Evolutionary conservation across 2,797 vertebrate genomes (phyloP).

Genomic region (Valencia hispanica): DNA sequence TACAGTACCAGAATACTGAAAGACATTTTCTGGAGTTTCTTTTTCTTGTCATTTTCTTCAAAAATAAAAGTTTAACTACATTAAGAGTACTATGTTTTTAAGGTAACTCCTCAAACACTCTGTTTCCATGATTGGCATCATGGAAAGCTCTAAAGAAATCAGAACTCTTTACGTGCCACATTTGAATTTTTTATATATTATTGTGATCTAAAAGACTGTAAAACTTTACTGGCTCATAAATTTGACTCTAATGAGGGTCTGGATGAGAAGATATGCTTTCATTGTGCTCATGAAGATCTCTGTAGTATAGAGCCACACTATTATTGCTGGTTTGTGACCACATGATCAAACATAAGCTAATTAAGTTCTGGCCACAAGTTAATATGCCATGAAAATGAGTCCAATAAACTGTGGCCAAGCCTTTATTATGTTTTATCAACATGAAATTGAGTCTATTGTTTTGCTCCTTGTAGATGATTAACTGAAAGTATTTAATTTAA

Average conservation of each 20-base stretch:
- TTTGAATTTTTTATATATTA: neutral
- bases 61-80: neutral
- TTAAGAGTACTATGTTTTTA: neutral
- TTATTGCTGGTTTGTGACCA: neutral
- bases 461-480: neutral
- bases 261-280: neutral
- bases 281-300: neutral
- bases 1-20: neutral
- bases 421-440: neutral
- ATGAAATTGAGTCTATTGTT: neutral
- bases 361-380: constrained; percentile 11
- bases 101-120: neutral
- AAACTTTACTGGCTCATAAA: neutral
- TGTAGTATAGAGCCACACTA: neutral
- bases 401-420: neutral
- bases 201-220: neutral
- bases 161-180: neutral
- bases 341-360: constrained; percentile 9
- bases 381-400: constrained; percentile 8
- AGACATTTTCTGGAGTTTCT: neutral
- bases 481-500: neutral
- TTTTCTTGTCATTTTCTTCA: neutral
- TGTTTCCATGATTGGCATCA: neutral
- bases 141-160: neutral
- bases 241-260: neutral